These are phyloP conservation scores for Ennomos quercinarius DNA, from an alignment of 2,888 invertebrate species.

Conservation along the genomic window DNA sequence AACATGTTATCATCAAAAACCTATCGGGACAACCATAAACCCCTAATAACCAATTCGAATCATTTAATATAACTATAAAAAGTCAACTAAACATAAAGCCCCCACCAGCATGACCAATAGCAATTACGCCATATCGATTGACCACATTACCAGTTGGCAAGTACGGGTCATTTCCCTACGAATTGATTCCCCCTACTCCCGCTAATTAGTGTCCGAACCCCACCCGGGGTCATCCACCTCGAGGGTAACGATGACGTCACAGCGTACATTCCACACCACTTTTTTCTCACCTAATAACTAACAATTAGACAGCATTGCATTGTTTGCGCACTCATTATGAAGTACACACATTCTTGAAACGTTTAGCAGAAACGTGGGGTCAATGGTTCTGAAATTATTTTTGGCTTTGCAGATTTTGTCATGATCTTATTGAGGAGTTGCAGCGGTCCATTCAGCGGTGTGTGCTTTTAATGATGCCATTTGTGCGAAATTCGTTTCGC, in stretches of 20 bases:
- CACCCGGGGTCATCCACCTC: slow-evolving; percentile 55
- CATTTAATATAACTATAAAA: slow-evolving; percentile 24
- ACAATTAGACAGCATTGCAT: slow-evolving; percentile 66
- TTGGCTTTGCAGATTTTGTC: slow-evolving; percentile 47
- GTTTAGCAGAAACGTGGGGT: slow-evolving; percentile 53
- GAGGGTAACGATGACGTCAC: slow-evolving; percentile 60
- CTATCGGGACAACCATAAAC: slow-evolving; percentile 8
- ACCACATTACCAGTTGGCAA: slow-evolving; percentile 30
- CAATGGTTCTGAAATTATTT: slow-evolving; percentile 61
- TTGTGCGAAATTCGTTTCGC: slow-evolving; percentile 20
- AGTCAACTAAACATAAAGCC: slow-evolving; percentile 19
- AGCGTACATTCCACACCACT: slow-evolving; percentile 57
- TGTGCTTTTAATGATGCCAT: slow-evolving; percentile 23
- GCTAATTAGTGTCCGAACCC: slow-evolving; percentile 46
- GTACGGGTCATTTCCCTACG: slow-evolving; percentile 42
- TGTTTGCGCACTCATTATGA: slow-evolving; percentile 61
- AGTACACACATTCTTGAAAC: slow-evolving; percentile 50
- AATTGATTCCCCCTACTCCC: slow-evolving; percentile 46
- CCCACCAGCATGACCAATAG: slow-evolving; percentile 30
- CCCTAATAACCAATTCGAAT: slow-evolving; percentile 17
- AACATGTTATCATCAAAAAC: slow-evolving; percentile 7
- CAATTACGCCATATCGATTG: slow-evolving; percentile 39
- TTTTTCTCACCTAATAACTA: slow-evolving; percentile 69
- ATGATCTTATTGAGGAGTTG: slow-evolving; percentile 37
- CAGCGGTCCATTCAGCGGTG: slow-evolving; percentile 24